Percentiles rank a stretch among this genome's conserved stretches.
Evolutionary conservation across 2,113 vertebrate species (phyloP).

Genomic region (Candoia aspera): DNA sequence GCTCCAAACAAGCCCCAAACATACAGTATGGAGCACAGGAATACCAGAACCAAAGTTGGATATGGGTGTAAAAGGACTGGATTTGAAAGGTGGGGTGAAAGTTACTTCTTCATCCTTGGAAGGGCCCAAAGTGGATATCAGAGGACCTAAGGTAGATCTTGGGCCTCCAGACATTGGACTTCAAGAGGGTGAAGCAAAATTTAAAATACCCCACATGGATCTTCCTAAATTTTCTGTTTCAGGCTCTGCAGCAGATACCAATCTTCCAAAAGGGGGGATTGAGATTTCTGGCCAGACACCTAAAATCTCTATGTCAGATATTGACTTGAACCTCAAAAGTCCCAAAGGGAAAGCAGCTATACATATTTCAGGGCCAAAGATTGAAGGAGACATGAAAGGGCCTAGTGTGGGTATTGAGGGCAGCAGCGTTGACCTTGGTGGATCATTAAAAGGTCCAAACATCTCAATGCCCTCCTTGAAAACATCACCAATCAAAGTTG

Average conservation of each 20-base stretch:
- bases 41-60: background rate
- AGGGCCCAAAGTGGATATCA: constrained; percentile 25
- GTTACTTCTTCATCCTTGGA: constrained; percentile 23
- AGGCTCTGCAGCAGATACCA: constrained; percentile 21
- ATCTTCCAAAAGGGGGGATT: constrained; percentile 45
- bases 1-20: constrained; percentile 28
- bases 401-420: constrained; percentile 57
- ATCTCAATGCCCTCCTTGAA: constrained; percentile 53
- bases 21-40: background rate
- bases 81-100: background rate
- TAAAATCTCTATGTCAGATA: constrained; percentile 71
- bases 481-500: constrained; percentile 46
- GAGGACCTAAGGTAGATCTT: background rate
- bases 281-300: constrained; percentile 60
- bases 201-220: constrained; percentile 57
- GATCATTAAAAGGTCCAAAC: constrained; percentile 42
- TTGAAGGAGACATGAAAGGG: constrained; percentile 57
- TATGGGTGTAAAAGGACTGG: constrained; percentile 40
- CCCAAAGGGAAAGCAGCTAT: constrained; percentile 60
- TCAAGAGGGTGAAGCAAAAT: constrained; percentile 33
- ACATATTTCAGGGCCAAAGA: constrained; percentile 10
- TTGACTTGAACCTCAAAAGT: constrained; percentile 67
- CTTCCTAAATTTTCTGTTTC: constrained; percentile 58
- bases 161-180: fast-evolving
- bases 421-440: background rate